Percentiles rank a stretch among this genome's conserved stretches.
phyloP scores from a whole-genome alignment of 2,888 invertebrate species.

The Aphidius colemani region DNA sequence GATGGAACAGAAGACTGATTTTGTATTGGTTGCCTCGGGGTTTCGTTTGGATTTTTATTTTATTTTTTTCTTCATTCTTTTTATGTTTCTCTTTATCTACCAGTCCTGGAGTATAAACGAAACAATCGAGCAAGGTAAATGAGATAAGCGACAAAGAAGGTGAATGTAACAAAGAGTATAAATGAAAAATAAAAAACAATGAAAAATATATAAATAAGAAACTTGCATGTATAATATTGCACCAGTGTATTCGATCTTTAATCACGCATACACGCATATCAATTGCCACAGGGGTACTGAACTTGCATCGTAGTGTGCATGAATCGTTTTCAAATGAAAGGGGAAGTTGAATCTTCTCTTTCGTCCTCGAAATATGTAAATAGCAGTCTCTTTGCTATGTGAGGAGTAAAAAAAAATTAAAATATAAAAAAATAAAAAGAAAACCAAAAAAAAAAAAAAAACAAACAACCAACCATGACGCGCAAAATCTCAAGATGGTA shows the following conservation, averaged over 20 bases:
- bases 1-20: not conserved
- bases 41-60: no score
- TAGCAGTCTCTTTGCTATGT: constrained; percentile 17
- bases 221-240: no score
- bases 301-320: constrained; percentile 13
- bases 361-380: constrained; percentile 44
- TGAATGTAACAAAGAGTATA: constrained; percentile 14
- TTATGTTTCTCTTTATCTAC: not conserved
- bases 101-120: constrained; percentile 9
- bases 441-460: constrained; percentile 26
- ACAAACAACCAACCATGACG: constrained; percentile 35
- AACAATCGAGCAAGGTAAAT: constrained; percentile 17
- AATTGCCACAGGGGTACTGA: constrained; percentile 7
- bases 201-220: not conserved
- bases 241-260: constrained; percentile 28
- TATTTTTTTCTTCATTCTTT: no score
- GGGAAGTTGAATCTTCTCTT: constrained; percentile 27
- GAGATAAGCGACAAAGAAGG: constrained; percentile 18
- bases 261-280: constrained; percentile 11
- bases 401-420: no score
- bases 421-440: constrained; percentile 14
- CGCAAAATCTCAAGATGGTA: constrained; percentile 46
- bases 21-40: no score
- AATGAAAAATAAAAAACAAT: constrained; percentile 1
- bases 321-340: constrained; percentile 20